These are phyloP conservation scores for Phenacoccus solenopsis DNA, from an alignment of 1,140 invertebrate genomes.

Conservation along the genomic window DNA sequence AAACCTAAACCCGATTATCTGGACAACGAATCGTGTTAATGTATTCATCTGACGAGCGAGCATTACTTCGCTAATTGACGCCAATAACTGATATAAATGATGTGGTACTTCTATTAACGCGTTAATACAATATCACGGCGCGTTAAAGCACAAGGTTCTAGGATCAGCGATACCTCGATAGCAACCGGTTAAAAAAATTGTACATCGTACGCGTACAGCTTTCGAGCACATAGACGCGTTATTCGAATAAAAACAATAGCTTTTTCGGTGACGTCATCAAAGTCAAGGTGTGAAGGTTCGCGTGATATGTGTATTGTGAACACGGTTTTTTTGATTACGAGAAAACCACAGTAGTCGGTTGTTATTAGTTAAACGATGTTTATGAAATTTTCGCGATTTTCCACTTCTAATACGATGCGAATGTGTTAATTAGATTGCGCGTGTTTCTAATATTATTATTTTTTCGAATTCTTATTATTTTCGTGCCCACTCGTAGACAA, in stretches of 20 bases:
- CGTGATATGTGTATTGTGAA: neutral
- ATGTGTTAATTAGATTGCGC: no score
- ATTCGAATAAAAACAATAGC: neutral
- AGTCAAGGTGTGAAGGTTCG: neutral
- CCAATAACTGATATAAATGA: neutral
- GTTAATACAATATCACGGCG: neutral
- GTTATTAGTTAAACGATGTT: neutral
- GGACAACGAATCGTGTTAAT: neutral
- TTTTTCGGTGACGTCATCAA: neutral
- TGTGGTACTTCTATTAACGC: neutral
- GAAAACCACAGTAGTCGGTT: neutral
- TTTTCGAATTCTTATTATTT: no score
- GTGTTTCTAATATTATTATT: no score
- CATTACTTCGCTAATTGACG: neutral
- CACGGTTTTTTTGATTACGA: neutral
- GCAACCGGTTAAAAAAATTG: neutral
- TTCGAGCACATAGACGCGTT: neutral
- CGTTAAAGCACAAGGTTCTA: neutral
- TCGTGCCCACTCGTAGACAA: no score
- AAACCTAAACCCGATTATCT: no score
- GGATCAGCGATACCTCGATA: neutral
- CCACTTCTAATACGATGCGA: no score
- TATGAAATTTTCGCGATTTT: neutral
- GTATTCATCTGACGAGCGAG: neutral
- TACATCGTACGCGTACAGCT: no score